Evolutionary conservation across 30 jellyfish, hydroid and myxozoan genomes (phyloP), one percentile per base, ranked within the genome.

Genomic region (Nemopilema nomurai): DNA sequence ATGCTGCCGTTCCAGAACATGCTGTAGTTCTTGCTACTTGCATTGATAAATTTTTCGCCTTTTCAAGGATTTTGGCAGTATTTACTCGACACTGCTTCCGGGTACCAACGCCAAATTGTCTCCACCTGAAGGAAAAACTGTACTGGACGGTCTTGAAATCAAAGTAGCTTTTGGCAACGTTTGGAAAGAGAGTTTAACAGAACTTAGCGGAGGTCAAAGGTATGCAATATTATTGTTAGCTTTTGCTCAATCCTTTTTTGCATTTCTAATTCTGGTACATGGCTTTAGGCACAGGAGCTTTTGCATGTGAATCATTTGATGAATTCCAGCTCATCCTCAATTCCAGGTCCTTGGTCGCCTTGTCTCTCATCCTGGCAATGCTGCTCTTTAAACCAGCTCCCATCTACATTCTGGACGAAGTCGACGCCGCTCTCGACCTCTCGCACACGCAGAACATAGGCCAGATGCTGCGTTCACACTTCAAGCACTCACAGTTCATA

Each of bases 371-470:
- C 30, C 93, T 96, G 31, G 95, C 99, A 32, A 77, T 96, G 97
- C 66, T 96, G 81, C 88, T 90, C 23, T 96, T 96, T 89, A 96
- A 96, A 62, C 99, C 99, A 18, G 99, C 99, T 18, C 99, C 99
- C 0, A 90, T 96, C 29, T 96, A 96, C 91, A 96, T 96, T 57
- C 95, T 96, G 69, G 99, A 96, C 90, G 99, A 96, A 84, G 98
- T 96, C 7, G 99, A 96, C 72, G 99, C 99, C 20, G 99, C 99
- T 27, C 97, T 96, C n/a, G 99, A 96, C 69, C 53, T 96, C 28
- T 96, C 99, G 49, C 99, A 96, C 78, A 96, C 99, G 22, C 99
- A 96, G 76, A 96, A 96, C 82, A 96, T 96, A 51, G 99, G 99
- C 51, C 98, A 90, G 33, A 96, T 96, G 99, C 89, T 96, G 24